Conservation (phyloP, 2,797 vertebrate species). For the Cichlasoma orientale region DNA sequence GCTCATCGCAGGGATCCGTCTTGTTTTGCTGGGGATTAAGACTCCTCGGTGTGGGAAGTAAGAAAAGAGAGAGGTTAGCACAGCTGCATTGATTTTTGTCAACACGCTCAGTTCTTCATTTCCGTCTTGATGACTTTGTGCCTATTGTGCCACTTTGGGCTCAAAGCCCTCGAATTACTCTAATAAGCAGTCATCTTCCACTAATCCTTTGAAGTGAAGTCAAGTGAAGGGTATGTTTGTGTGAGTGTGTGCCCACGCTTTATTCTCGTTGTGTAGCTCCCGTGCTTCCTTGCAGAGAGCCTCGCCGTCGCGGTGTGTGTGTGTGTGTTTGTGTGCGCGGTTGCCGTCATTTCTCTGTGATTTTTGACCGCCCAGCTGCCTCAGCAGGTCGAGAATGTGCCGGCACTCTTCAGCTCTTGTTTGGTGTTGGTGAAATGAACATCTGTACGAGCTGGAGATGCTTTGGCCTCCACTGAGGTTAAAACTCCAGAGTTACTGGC, state of each 20-base stretch:
- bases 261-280: not conserved
- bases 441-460: not conserved
- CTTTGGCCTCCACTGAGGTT: not conserved
- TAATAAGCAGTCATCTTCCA: slow-evolving; percentile 48
- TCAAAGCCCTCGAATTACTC: slow-evolving; percentile 53
- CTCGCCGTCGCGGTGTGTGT: not conserved
- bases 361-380: slow-evolving; percentile 18
- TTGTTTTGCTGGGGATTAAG: slow-evolving; percentile 48
- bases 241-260: not conserved
- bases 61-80: not conserved
- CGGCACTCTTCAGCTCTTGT: slow-evolving; percentile 13
- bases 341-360: not conserved
- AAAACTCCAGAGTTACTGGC: not conserved
- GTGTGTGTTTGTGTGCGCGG: not conserved
- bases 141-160: slow-evolving; percentile 33
- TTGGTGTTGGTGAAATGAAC: not conserved
- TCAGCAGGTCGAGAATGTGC: slow-evolving; percentile 24
- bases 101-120: slow-evolving; percentile 31
- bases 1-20: slow-evolving; percentile 6
- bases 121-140: slow-evolving; percentile 41
- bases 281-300: not conserved
- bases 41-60: not conserved
- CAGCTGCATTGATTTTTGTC: slow-evolving; percentile 55
- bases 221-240: slow-evolving; percentile 20
- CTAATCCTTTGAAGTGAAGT: slow-evolving; percentile 51